These are phyloP conservation scores for Lota lota DNA, from an alignment of 2,113 vertebrate genomes.

Conservation along the genomic window DNA sequence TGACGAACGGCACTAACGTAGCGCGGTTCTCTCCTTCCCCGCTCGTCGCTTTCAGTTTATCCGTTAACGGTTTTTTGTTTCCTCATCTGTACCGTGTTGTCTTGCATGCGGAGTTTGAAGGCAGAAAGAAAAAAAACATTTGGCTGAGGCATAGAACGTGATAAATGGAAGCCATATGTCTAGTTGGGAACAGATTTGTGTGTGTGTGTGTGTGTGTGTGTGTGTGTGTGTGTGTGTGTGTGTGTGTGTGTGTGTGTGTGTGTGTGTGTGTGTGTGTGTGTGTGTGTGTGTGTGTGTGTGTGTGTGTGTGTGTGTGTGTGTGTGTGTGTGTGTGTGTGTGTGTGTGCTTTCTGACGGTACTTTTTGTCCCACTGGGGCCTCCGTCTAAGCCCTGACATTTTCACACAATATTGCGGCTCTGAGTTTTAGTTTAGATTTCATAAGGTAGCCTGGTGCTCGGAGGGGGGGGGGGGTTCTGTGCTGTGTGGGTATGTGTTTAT, in stretches of 20 bases:
- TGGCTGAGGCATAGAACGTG: slow-evolving; percentile 50
- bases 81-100: slow-evolving; percentile 36
- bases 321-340: too few species aligned
- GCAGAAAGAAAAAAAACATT: slow-evolving; percentile 55
- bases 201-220: slow-evolving; percentile 30
- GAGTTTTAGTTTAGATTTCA: slow-evolving; percentile 63
- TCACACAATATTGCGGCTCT: slow-evolving; percentile 71
- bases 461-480: slow-evolving; percentile 1
- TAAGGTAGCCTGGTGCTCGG: slow-evolving; percentile 57
- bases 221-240: too few species aligned
- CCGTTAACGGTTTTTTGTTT: slow-evolving; percentile 24
- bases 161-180: slow-evolving; percentile 67
- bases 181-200: slow-evolving; percentile 51
- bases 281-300: too few species aligned
- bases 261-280: too few species aligned
- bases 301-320: too few species aligned
- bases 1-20: too few species aligned
- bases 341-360: slow-evolving; percentile 44
- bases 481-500: not conserved
- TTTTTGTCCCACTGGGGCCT: slow-evolving; percentile 67
- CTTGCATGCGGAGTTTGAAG: slow-evolving; percentile 26
- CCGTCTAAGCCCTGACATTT: slow-evolving; percentile 73
- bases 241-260: too few species aligned
- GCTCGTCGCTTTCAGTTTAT: too few species aligned
- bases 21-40: too few species aligned